Conservation (phyloP, 2,113 vertebrate genomes). For the Numenius arquata region DNA sequence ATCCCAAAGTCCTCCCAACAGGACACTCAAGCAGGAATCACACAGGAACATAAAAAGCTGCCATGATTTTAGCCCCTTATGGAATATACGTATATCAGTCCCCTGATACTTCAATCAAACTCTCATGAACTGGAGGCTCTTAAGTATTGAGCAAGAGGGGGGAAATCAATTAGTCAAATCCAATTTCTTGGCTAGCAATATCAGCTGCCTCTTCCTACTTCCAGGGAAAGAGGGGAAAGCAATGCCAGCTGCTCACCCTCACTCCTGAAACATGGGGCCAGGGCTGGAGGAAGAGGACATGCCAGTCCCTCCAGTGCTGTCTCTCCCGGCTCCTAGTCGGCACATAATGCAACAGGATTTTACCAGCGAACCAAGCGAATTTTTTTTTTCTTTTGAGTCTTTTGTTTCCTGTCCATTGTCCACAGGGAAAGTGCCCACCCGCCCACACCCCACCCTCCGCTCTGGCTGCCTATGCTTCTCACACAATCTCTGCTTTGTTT, state of each 20-base stretch:
- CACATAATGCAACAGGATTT: conserved; percentile 23
- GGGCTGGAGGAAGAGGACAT: not conserved
- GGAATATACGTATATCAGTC: not conserved
- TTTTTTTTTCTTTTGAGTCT: not conserved
- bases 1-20: not conserved
- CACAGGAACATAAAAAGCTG: not conserved
- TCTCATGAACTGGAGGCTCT: not conserved
- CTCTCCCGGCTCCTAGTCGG: not conserved
- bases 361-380: not conserved
- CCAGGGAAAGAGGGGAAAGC: not conserved
- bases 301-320: not conserved
- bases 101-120: not conserved
- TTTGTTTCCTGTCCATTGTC: conserved; percentile 63
- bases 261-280: not conserved
- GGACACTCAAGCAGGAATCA: not conserved
- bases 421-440: not conserved
- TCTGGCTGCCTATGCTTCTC: conserved; percentile 36
- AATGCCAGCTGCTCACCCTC: conserved; percentile 5
- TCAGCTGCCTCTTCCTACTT: conserved; percentile 11
- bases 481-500: conserved; percentile 77
- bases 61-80: not conserved
- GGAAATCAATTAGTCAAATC: not conserved
- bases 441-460: not conserved
- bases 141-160: not conserved
- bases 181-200: conserved; percentile 34